These are phyloP conservation scores for Sinocyclocheilus anophthalmus DNA, from an alignment of 2,113 vertebrate genomes.

Conservation along the genomic window DNA sequence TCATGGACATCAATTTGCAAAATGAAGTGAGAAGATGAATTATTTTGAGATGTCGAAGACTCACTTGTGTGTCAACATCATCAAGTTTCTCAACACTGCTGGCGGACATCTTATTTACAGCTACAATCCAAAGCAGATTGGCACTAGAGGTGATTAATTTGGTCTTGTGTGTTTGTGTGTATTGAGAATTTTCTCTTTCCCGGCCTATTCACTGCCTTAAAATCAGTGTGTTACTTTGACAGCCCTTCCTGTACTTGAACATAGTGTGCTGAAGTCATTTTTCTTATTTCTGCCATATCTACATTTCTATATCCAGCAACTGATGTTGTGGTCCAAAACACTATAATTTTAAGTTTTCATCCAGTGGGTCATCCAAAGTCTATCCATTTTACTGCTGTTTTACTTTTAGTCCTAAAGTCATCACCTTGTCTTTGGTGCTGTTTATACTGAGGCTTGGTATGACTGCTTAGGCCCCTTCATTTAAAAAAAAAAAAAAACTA, in stretches of 20 bases:
- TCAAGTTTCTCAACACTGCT: slow-evolving; percentile 26
- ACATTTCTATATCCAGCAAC: slow-evolving; percentile 38
- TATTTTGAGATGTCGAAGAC: slow-evolving; percentile 31
- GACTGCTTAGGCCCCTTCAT: not conserved
- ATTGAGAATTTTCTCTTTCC: not conserved
- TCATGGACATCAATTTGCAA: slow-evolving; percentile 15
- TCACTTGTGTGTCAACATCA: slow-evolving; percentile 16
- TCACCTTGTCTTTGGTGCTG: slow-evolving; percentile 27
- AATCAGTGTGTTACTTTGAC: slow-evolving; percentile 36
- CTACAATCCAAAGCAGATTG: slow-evolving; percentile 40
- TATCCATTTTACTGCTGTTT: slow-evolving; percentile 19
- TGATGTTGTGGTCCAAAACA: slow-evolving; percentile 31
- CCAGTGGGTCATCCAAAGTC: slow-evolving; percentile 45
- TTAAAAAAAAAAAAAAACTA: too few relatives aligned
- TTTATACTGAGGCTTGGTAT: not conserved
- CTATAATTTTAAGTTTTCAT: slow-evolving; percentile 35
- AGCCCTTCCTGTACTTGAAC: slow-evolving; percentile 10
- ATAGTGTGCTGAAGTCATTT: slow-evolving; percentile 29
- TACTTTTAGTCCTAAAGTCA: slow-evolving; percentile 34
- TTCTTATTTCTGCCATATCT: not conserved
- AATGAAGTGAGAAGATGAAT: slow-evolving; percentile 19
- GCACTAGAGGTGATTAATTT: not conserved
- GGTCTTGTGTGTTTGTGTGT: slow-evolving; percentile 10
- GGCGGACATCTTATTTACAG: slow-evolving; percentile 48
- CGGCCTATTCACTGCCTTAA: slow-evolving; percentile 8